These are phyloP conservation scores for Parazoanthus darwini DNA, from an alignment of 92 coral and sea anemone species.

Conservation along the genomic window DNA sequence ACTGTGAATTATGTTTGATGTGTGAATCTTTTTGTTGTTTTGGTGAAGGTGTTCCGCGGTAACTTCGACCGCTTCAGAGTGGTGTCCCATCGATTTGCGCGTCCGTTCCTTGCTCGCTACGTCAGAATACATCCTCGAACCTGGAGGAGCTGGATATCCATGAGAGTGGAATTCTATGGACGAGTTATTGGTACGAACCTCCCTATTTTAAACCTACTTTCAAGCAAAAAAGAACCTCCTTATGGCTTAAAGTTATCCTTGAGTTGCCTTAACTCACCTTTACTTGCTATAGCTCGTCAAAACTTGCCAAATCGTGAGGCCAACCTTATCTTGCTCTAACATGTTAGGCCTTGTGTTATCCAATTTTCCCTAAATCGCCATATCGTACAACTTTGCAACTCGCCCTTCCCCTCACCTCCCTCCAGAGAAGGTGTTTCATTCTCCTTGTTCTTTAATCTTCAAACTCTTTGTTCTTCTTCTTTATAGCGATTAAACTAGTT, in stretches of 20 bases:
- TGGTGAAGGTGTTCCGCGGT: conserved; percentile 72
- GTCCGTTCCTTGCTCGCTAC: conserved; percentile 72
- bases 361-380: no score
- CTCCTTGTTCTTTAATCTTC: no score
- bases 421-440: no score
- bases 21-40: background rate
- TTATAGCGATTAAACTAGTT: no score
- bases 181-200: conserved; percentile 67
- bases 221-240: background rate
- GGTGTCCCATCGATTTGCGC: conserved; percentile 61
- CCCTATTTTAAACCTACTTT: background rate
- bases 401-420: no score
- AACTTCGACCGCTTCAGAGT: conserved; percentile 73
- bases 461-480: no score
- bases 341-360: no score
- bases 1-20: background rate
- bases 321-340: no score
- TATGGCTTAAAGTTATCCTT: background rate
- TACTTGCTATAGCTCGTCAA: background rate
- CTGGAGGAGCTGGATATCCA: conserved; percentile 82
- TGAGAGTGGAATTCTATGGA: conserved; percentile 85
- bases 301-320: background rate
- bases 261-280: background rate
- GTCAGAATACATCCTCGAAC: conserved; percentile 83
- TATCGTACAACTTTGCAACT: no score